A percentile compares a stretch with the other conserved stretches of the same genome.
Conservation (phyloP, 2,888 invertebrate genomes). For the Pyrrhia umbra region DNA sequence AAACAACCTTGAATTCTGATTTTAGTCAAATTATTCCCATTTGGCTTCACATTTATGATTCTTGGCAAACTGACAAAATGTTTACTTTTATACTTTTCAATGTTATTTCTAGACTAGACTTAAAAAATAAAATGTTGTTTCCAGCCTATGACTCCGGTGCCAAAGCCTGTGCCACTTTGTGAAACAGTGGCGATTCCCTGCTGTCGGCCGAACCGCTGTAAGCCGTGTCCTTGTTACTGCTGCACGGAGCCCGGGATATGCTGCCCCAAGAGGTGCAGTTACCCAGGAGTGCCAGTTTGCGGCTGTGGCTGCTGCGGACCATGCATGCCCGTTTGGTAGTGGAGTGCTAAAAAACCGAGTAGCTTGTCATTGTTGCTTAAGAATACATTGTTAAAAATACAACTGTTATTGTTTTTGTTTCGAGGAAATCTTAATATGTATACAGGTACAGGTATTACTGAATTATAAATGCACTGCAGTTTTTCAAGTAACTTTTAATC, state of each 20-base stretch:
- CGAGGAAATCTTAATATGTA: too few species aligned
- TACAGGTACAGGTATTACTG: too few species aligned
- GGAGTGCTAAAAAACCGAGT: conserved; percentile 41
- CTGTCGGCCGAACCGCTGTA: conserved; percentile 88
- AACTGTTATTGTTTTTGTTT: neutral
- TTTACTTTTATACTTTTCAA: conserved; percentile 36
- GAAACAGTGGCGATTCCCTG: conserved; percentile 86
- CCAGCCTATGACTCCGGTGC: conserved; percentile 73
- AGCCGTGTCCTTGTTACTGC: conserved; percentile 90
- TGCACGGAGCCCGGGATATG: conserved; percentile 82
- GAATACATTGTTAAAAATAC: conserved; percentile 40
- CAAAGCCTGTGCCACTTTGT: conserved; percentile 70
- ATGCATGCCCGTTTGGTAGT: conserved; percentile 86
- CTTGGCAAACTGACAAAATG: conserved; percentile 61
- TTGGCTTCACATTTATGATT: conserved; percentile 36
- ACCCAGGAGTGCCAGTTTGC: conserved; percentile 83
- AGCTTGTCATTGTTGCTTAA: conserved; percentile 29
- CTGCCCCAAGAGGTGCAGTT: conserved; percentile 82
- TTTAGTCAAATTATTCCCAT: conserved; percentile 44
- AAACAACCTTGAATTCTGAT: conserved; percentile 46
- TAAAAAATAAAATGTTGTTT: conserved; percentile 48
- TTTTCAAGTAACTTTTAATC: too few species aligned
- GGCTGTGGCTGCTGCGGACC: conserved; percentile 78
- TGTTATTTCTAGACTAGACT: conserved; percentile 46
- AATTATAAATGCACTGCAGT: too few species aligned